A percentile compares a stretch with the other conserved stretches of the same genome.
phyloP scores from a whole-genome alignment of 1,140 invertebrate species.

The Rhizoglyphus robini region DNA sequence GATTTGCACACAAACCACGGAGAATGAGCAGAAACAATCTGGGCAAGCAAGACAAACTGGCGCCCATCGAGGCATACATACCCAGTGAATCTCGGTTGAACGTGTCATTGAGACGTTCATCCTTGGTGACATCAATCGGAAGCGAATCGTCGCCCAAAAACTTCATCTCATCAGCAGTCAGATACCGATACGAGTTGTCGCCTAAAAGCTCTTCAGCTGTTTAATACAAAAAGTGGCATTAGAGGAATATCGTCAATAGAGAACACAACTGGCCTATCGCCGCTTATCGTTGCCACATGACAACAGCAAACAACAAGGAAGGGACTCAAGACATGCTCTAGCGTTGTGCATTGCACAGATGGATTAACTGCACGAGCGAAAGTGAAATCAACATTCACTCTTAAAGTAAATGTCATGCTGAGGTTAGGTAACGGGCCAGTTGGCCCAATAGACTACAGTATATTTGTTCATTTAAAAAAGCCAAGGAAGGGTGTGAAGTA shows the following conservation, averaged over 20 bases:
- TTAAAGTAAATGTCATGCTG: neutral
- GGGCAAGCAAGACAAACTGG: no score
- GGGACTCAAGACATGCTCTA: neutral
- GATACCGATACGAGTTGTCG: conserved; percentile 77
- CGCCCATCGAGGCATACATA: no score
- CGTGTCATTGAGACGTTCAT: conserved; percentile 80
- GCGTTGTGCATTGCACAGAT: neutral
- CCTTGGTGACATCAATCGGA: conserved; percentile 84
- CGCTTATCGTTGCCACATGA: neutral
- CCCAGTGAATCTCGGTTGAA: conserved; percentile 35
- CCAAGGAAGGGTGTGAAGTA: neutral
- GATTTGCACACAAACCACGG: no score
- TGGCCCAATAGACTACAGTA: neutral
- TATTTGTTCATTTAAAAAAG: no score
- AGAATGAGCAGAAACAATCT: no score
- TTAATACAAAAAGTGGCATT: neutral
- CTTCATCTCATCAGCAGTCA: conserved; percentile 82
- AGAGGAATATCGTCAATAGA: no score
- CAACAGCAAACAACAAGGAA: neutral
- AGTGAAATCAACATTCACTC: neutral
- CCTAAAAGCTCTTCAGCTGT: conserved; percentile 71
- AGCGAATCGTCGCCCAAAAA: conserved; percentile 79
- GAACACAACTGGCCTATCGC: neutral
- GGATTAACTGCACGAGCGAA: no score
- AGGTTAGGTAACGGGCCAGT: neutral